Conservation (phyloP, 2,113 vertebrate genomes). For the Ptilorrhoa leucosticta region DNA sequence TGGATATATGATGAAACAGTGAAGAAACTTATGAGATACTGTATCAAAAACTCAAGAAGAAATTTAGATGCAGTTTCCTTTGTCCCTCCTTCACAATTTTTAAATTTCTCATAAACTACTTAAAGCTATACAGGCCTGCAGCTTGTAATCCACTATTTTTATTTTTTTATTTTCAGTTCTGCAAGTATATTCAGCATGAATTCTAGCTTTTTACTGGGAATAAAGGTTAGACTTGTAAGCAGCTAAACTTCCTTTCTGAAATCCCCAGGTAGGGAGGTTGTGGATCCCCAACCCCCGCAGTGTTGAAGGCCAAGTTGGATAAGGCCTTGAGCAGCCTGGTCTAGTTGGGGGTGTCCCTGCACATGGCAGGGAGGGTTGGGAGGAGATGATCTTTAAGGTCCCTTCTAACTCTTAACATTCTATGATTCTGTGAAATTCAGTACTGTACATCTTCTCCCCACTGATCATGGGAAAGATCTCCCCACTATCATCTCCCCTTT, state of each 20-base stretch:
- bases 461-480: rapidly evolving
- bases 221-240: neutral
- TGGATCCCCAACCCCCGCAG: neutral
- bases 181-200: neutral
- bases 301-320: neutral
- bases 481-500: neutral
- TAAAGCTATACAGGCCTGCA: neutral
- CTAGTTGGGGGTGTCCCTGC: neutral
- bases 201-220: neutral
- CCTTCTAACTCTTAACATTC: neutral
- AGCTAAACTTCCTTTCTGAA: neutral
- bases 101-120: neutral
- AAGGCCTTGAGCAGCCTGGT: neutral
- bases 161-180: neutral
- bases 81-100: neutral
- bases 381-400: neutral
- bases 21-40: neutral
- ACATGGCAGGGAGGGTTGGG: neutral
- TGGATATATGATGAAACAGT: neutral
- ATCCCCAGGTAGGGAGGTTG: neutral
- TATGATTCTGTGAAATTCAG: neutral
- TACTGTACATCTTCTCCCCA: neutral
- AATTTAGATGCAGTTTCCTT: neutral
- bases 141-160: neutral
- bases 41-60: neutral